Conservation (phyloP, 1,140 invertebrate species). For the Nebria ingens region DNA sequence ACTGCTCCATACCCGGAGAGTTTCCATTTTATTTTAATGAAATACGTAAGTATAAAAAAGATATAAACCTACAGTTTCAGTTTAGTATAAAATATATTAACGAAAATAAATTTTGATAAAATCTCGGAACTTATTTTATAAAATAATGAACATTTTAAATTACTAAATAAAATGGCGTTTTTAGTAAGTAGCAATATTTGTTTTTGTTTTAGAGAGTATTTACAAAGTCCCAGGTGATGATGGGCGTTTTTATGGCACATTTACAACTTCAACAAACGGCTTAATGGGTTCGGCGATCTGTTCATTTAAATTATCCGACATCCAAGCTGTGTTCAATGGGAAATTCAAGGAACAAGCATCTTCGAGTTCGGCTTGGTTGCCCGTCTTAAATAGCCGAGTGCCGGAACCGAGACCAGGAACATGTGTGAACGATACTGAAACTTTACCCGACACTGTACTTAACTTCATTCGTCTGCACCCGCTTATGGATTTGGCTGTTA, state of each 20-base stretch:
- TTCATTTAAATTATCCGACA: slow-evolving; percentile 70
- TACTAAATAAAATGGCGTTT: too few relatives aligned
- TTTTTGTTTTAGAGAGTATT: slow-evolving; percentile 60
- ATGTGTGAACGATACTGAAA: slow-evolving; percentile 73
- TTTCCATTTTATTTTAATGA: slow-evolving; percentile 91
- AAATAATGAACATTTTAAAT: too few relatives aligned
- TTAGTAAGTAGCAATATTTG: too few relatives aligned
- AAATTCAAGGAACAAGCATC: slow-evolving; percentile 81
- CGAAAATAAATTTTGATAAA: too few relatives aligned
- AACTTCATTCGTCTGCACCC: slow-evolving; percentile 88
- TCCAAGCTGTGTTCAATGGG: slow-evolving; percentile 73
- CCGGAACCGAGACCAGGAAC: slow-evolving; percentile 74
- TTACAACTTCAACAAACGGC: slow-evolving; percentile 80
- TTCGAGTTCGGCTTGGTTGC: slow-evolving; percentile 62
- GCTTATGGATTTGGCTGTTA: slow-evolving; percentile 79
- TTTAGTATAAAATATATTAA: too few relatives aligned
- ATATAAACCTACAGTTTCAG: too few relatives aligned
- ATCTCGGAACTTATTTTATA: too few relatives aligned
- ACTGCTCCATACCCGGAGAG: slow-evolving; percentile 85
- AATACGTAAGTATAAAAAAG: slow-evolving; percentile 77
- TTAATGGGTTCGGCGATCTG: slow-evolving; percentile 82
- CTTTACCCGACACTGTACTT: slow-evolving; percentile 66
- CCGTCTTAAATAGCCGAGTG: slow-evolving; percentile 55
- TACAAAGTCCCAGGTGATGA: slow-evolving; percentile 73
- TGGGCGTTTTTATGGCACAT: slow-evolving; percentile 77